phyloP scores from a whole-genome alignment of 2,113 vertebrate genomes.

The Gorilla gorilla region DNA sequence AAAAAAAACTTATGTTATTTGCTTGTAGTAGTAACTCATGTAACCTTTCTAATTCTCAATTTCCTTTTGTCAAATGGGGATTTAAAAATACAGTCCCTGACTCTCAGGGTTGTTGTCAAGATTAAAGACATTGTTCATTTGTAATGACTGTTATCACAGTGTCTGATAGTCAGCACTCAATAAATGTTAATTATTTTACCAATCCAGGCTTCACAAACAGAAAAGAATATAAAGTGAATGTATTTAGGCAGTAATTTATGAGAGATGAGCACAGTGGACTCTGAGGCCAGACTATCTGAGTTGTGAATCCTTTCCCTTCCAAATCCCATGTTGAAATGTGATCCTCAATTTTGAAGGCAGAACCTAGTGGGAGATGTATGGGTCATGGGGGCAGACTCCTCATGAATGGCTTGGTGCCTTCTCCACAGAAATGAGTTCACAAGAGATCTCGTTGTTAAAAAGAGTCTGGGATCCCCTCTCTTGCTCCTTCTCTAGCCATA shows the following conservation, averaged over 20 bases:
- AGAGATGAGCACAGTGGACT: neutral
- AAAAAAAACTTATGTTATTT: neutral
- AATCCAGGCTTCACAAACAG: neutral
- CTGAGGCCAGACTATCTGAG: neutral
- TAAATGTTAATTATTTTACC: constrained; percentile 22
- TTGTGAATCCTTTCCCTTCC: neutral
- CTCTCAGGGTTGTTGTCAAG: neutral
- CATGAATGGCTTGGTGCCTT: too few relatives aligned
- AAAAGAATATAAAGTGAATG: neutral
- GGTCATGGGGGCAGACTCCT: too few relatives aligned
- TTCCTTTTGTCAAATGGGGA: neutral
- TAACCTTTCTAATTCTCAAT: neutral
- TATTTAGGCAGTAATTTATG: neutral
- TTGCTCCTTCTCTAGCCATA: too few relatives aligned
- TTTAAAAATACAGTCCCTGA: neutral
- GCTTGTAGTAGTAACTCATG: neutral
- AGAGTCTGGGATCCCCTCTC: too few relatives aligned
- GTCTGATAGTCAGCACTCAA: neutral
- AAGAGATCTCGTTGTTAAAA: too few relatives aligned
- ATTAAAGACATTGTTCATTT: constrained; percentile 41
- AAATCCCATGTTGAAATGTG: too few relatives aligned
- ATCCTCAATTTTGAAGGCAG: too few relatives aligned
- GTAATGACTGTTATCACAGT: neutral
- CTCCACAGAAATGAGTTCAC: too few relatives aligned
- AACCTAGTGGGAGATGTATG: too few relatives aligned